Conservation (phyloP, 2,888 invertebrate species). For the Meloe dianella region DNA sequence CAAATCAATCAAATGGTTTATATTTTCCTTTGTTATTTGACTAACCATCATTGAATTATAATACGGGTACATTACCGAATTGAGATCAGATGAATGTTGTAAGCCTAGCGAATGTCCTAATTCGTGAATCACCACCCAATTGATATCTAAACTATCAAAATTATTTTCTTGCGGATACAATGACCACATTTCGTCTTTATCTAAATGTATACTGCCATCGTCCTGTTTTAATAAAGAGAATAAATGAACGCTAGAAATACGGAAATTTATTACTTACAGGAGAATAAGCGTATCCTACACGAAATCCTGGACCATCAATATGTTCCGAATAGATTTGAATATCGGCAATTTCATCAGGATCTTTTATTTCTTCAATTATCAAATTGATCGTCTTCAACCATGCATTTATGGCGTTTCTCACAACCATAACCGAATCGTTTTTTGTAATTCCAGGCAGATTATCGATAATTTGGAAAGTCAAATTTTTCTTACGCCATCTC, state of each 20-base stretch:
- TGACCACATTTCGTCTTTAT: conserved; percentile 25
- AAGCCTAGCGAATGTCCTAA: conserved; percentile 43
- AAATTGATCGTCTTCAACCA: conserved; percentile 20
- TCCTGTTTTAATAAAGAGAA: conserved; percentile 1
- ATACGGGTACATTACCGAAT: conserved; percentile 34
- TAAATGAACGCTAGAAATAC: background rate
- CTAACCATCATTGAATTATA: conserved; percentile 4
- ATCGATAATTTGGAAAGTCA: background rate
- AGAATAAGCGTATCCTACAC: conserved; percentile 22
- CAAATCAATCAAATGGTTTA: conserved; percentile 3
- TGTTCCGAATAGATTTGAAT: conserved; percentile 15
- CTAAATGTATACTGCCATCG: conserved; percentile 22
- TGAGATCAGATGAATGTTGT: conserved; percentile 25
- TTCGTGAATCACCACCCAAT: conserved; percentile 38
- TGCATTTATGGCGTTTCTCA: conserved; percentile 3
- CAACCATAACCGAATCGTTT: background rate
- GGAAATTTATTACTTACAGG: conserved; percentile 11
- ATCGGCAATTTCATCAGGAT: conserved; percentile 4
- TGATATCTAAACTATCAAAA: conserved; percentile 24
- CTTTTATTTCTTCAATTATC: conserved; percentile 12
- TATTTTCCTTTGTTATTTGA: conserved; percentile 7
- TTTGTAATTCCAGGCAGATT: background rate
- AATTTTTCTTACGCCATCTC: background rate
- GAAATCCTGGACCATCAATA: conserved; percentile 10
- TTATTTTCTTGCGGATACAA: background rate